These are phyloP conservation scores for Danio jaintianensis DNA, from an alignment of 2,797 vertebrate genomes.

Conservation along the genomic window DNA sequence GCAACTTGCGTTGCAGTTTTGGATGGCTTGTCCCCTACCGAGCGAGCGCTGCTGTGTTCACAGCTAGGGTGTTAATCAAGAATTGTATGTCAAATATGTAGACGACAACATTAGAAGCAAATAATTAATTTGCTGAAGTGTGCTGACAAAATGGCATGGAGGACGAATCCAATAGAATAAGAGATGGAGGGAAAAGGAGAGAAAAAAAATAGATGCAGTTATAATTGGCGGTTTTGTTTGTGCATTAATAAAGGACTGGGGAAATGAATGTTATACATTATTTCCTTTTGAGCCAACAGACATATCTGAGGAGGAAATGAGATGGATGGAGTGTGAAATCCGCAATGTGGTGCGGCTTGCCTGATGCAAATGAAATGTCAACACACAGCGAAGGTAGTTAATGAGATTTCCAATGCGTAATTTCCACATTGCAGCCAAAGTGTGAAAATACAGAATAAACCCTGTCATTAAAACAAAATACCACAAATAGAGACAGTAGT, in stretches of 20 bases:
- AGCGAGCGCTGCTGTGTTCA: background rate
- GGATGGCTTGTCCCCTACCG: background rate
- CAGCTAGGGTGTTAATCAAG: conserved; percentile 23
- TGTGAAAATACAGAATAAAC: conserved; percentile 68
- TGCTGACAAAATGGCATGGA: conserved; percentile 20
- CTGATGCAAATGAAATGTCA: conserved; percentile 77
- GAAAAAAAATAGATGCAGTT: background rate
- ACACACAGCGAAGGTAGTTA: conserved; percentile 67
- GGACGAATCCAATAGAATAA: background rate
- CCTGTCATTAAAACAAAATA: conserved; percentile 62
- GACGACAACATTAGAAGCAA: conserved; percentile 16
- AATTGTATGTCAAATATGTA: conserved; percentile 31
- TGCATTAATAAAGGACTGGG: conserved; percentile 60
- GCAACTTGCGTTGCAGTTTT: background rate
- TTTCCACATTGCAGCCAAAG: conserved; percentile 70
- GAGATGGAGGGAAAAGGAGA: background rate
- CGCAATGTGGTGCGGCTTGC: conserved; percentile 62
- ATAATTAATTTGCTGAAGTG: conserved; percentile 34
- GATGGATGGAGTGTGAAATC: conserved; percentile 73
- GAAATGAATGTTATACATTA: conserved; percentile 68
- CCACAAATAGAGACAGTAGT: conserved; percentile 23
- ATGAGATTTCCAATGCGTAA: conserved; percentile 72
- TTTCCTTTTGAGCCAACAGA: conserved; percentile 58
- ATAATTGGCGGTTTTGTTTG: conserved; percentile 57
- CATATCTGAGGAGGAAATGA: conserved; percentile 66